These are phyloP conservation scores for Synergus gifuensis DNA, from an alignment of 2,888 invertebrate species.

Conservation along the genomic window DNA sequence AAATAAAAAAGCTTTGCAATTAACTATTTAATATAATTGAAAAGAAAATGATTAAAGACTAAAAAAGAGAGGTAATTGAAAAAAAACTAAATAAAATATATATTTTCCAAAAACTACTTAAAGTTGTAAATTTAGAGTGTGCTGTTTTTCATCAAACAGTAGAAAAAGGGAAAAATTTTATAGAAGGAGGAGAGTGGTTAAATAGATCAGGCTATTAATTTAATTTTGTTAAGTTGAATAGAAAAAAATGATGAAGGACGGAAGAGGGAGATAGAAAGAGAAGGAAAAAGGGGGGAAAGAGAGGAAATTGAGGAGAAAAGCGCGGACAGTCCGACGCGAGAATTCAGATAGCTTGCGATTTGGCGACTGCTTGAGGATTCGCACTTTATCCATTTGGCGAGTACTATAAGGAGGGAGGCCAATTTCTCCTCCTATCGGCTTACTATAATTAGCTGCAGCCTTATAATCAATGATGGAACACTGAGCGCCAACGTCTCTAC, in stretches of 20 bases:
- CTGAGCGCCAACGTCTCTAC: constrained; percentile 47
- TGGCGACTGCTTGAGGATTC: constrained; percentile 46
- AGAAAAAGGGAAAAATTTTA: not conserved
- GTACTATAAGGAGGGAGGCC: constrained; percentile 52
- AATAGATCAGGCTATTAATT: not conserved
- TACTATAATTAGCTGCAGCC: constrained; percentile 64
- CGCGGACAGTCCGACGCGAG: constrained; percentile 36
- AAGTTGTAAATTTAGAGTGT: not conserved
- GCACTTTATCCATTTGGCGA: constrained; percentile 53
- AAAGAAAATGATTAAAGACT: not conserved
- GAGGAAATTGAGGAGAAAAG: constrained; percentile 34
- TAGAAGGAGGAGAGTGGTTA: not conserved
- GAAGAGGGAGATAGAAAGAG: not conserved
- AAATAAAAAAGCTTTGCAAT: too few species aligned
- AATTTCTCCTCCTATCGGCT: constrained; percentile 52
- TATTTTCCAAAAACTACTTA: not conserved
- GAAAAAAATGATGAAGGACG: constrained; percentile 4
- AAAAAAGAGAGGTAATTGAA: not conserved
- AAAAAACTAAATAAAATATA: not conserved
- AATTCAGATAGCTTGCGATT: constrained; percentile 49
- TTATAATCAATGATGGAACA: constrained; percentile 64
- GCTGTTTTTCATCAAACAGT: not conserved
- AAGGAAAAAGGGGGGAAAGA: not conserved
- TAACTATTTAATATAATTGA: not conserved
- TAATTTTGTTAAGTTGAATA: not conserved